Conservation (phyloP, 2,113 vertebrate species). For the Xenopus tropicalis region UCB_Xtro_10.0 CM004443.2:49340501-49341000, state of each 20-base stretch:
- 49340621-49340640: slow-evolving; percentile 3
- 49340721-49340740: slow-evolving; percentile 22
- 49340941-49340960: too few relatives aligned
- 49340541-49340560: not conserved
- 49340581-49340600: not conserved
- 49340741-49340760: slow-evolving; percentile 26
- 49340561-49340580: not conserved
- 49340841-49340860: not conserved
- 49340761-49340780: slow-evolving; percentile 4
- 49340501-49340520: too few relatives aligned
- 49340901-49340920: not conserved
- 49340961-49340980: too few relatives aligned
- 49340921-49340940: not conserved
- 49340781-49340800: slow-evolving; percentile 14
- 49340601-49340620: not conserved
- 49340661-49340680: not conserved
- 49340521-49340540: not conserved
- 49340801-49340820: slow-evolving; percentile 38
- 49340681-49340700: slow-evolving; percentile 17
- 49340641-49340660: slow-evolving; percentile 2
- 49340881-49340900: slow-evolving; percentile 7
- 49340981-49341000: too few relatives aligned
- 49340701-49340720: slow-evolving; percentile 19
- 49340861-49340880: not conserved
- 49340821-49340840: slow-evolving; percentile 36